These are phyloP conservation scores for Laothoe populi DNA, from an alignment of 2,888 invertebrate genomes.

Conservation along the genomic window DNA sequence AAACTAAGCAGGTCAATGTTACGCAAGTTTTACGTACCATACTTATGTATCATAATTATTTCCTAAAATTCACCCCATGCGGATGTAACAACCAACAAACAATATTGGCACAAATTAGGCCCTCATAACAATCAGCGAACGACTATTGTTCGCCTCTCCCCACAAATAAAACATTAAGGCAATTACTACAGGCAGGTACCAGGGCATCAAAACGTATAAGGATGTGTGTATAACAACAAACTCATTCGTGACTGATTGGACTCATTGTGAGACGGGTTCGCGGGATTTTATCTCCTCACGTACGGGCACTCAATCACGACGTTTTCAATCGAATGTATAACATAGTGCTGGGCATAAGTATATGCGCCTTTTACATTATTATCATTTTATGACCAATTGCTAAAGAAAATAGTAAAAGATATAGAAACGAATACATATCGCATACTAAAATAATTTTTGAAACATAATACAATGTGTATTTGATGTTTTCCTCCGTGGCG, in stretches of 20 bases:
- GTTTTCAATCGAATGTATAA: conserved; percentile 55
- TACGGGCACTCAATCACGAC: conserved; percentile 59
- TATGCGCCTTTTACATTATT: conserved; percentile 28
- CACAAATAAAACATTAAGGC: conserved; percentile 16
- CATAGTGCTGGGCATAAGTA: conserved; percentile 38
- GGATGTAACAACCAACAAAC: neutral
- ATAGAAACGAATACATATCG: too few relatives aligned
- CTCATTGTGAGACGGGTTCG: conserved; percentile 61
- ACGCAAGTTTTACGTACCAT: neutral
- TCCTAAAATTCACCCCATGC: neutral
- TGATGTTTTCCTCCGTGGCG: too few relatives aligned
- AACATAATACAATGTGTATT: too few relatives aligned
- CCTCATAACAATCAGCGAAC: neutral
- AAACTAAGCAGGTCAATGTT: too few relatives aligned
- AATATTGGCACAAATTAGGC: conserved; percentile 15
- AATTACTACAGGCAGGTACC: conserved; percentile 31
- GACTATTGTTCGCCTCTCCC: conserved; percentile 8
- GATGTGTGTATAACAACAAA: conserved; percentile 52
- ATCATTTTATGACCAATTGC: neutral
- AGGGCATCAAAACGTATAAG: conserved; percentile 38
- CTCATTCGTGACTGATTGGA: conserved; percentile 64
- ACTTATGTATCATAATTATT: neutral
- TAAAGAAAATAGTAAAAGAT: too few relatives aligned
- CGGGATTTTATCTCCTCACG: conserved; percentile 52
- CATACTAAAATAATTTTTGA: too few relatives aligned